Evolutionary conservation across 2,888 invertebrate species (phyloP), one percentile per base, ranked within the genome.

Genomic region (Branchellion lobata): DNA sequence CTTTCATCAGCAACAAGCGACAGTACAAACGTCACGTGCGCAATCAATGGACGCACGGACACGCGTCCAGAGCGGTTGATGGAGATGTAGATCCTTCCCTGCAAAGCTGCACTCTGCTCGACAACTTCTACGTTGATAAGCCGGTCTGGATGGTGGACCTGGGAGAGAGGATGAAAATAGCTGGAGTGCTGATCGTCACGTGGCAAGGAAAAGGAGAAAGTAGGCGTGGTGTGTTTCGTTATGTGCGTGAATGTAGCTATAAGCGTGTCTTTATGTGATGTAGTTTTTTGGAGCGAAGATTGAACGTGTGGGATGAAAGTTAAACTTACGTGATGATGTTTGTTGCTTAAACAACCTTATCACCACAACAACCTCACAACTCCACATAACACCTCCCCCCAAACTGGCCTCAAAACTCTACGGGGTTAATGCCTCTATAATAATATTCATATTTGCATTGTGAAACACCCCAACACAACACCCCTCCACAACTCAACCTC

Each of bases 101-200:
- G 5, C 86, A 88, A 34, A 82, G 83, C 80, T 90, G 90, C 82
- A 89, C 89, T 47, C 88, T 89, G 53, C 85, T 90, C 71, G 89
- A 90, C 84, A 89, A 89, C 85, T 87, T 89, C 82, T 89, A 88
- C 83, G 89, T 89, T n/a, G 89, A 89, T 78, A 86, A 87, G 76
- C 89, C 89, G 0, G 86, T 89, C 71, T 89, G 89, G 88, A 89
- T 89, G 85, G 89, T 90, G 11, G 89, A 90, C 83, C 85, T 90
- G 57, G 89, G 89, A 11, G 84, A 84, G 75, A 86, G 86, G 81
- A 84, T 83, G 78, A 84, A 86, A 24, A 86, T 90, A 31, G 85
- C 87, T 14, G 90, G 90, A 1, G 86, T 89, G 24, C 85, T 89
- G 53, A 86, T 90, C 72, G 86, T 88, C 82, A 89, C 89, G 2